Evolutionary conservation across 2,888 invertebrate species (phyloP), one percentile per base, ranked within the genome.

Genomic region (Limnephilus auricula): DNA sequence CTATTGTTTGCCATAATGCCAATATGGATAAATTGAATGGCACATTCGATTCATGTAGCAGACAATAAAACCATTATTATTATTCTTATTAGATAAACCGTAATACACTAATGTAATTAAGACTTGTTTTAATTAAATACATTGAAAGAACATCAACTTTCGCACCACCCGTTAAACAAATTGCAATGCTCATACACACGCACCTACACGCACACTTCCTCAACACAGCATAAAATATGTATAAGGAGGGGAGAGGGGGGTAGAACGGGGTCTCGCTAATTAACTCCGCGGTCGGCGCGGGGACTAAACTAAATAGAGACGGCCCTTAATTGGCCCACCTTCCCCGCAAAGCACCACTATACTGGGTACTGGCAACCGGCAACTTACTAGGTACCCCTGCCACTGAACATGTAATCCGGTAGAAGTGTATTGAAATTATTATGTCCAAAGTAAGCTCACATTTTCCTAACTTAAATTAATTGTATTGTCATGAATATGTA

Each of bases 261-360:
- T 6, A 45, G 80, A 65, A 87, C 30, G 78, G 89, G 87, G 83
- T 79, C 31, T 78, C 90, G 87, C 91, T 92, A 93, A 92, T 93
- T 93, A 93, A 91, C 92, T 91, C 37, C 85, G 92, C 91, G 92
- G 92, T 92, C 92, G 89, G 85, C 89, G 65, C 65, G 65, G 90
- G 91, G 91, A 93, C 91, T 91, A 92, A 92, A 91, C 93, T 88
- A 92, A 92, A 92, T 92, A 93, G 89, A 82, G 84, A 89, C 78
- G 90, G 84, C 90, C 90, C 90, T 83, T 93, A 93, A 93, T 93
- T 93, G 92, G 87, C 87, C 78, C 79, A 34, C 78, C 87, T 32
- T 37, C 92, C 92, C 79, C 89, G 79, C 80, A 80, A 32, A 80
- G 30, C 30, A 32, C 80, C 80, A 31, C 32, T 80, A 32, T 6